These are phyloP conservation scores for Odontamblyopus rebecca DNA, from an alignment of 2,797 vertebrate species.

Conservation along the genomic window DNA sequence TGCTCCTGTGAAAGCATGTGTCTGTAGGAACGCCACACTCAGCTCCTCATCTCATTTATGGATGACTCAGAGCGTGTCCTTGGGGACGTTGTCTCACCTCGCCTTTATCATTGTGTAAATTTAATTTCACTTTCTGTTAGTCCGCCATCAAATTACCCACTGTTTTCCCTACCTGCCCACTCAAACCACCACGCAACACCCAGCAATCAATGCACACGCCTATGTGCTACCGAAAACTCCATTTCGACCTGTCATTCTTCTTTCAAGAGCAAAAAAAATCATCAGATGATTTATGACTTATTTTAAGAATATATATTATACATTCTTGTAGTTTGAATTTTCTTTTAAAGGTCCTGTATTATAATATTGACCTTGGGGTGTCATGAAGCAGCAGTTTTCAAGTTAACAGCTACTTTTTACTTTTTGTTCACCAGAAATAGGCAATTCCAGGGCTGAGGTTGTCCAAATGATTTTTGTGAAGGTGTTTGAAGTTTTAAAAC, in stretches of 20 bases:
- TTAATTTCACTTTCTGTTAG: slow-evolving; percentile 55
- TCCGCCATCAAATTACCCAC: slow-evolving; percentile 48
- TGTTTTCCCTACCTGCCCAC: slow-evolving; percentile 31
- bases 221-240: slow-evolving; percentile 5
- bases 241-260: background rate
- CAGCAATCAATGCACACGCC: slow-evolving; percentile 14
- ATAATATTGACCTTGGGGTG: too few species aligned
- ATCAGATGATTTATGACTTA: background rate
- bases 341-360: too few species aligned
- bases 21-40: slow-evolving; percentile 23
- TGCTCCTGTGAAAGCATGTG: slow-evolving; percentile 14
- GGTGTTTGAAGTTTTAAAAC: too few species aligned
- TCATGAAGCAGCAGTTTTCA: too few species aligned
- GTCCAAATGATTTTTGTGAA: too few species aligned
- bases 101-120: slow-evolving; percentile 55
- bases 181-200: slow-evolving; percentile 17
- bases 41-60: slow-evolving; percentile 56
- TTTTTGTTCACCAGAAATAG: too few species aligned
- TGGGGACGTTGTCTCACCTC: slow-evolving; percentile 43
- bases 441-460: too few species aligned
- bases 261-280: background rate
- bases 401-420: too few species aligned
- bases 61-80: slow-evolving; percentile 62
- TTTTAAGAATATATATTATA: background rate
- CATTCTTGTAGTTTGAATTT: too few species aligned